A percentile compares a stretch with the other conserved stretches of the same genome.
Evolutionary conservation across 2,888 invertebrate genomes (phyloP).

Genomic region (Pachycephus smyrnensis): DNA sequence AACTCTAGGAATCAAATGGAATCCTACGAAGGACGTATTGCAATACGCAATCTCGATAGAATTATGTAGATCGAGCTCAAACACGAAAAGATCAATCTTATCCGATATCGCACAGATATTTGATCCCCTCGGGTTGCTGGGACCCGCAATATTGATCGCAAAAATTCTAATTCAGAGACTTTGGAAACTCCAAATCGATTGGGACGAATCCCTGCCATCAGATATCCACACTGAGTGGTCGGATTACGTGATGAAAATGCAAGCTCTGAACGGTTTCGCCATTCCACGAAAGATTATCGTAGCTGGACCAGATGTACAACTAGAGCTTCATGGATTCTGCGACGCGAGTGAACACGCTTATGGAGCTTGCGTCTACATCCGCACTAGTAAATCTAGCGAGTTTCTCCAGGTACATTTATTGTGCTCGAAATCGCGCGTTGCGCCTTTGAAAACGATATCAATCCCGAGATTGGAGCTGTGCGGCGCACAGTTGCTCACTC

Average conservation of each 20-base stretch:
- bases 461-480: conserved; percentile 44
- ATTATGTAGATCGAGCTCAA: too few species aligned
- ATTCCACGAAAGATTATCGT: conserved; percentile 16
- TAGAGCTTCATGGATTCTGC: conserved; percentile 28
- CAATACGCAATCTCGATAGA: too few species aligned
- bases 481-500: conserved; percentile 33
- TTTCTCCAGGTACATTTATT: conserved; percentile 25
- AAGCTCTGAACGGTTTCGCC: conserved; percentile 11
- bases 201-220: conserved; percentile 25
- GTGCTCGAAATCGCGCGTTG: conserved; percentile 43
- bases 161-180: conserved; percentile 26
- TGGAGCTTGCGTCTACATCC: conserved; percentile 23
- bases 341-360: conserved; percentile 29
- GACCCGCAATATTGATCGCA: conserved; percentile 23
- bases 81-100: conserved; percentile 19
- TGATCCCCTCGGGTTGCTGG: conserved; percentile 29
- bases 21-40: too few species aligned
- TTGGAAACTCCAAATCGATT: conserved; percentile 22
- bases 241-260: conserved; percentile 12
- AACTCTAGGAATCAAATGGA: too few species aligned
- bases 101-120: conserved; percentile 20
- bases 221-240: conserved; percentile 21
- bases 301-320: neutral
- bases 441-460: conserved; percentile 37
- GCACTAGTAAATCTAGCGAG: conserved; percentile 5